Conservation (phyloP, 1,140 invertebrate genomes). For the Drosophila simulans region DNA sequence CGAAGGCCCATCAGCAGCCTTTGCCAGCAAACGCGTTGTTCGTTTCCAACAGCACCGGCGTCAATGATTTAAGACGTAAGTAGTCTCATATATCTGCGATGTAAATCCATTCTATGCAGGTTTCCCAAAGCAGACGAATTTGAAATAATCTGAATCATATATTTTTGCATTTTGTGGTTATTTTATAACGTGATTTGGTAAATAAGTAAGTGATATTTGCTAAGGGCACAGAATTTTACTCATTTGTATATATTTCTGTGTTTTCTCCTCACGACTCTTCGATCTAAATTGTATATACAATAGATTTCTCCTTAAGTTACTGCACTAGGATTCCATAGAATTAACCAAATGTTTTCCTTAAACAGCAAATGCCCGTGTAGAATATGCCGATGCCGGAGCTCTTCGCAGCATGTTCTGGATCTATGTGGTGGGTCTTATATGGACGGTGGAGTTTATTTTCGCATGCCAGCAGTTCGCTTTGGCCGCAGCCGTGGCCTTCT, state of each 20-base stretch:
- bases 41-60: constrained; percentile 32
- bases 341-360: constrained; percentile 21
- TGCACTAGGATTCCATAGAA: background rate
- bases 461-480: constrained; percentile 96
- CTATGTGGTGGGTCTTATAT: constrained; percentile 94
- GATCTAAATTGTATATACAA: constrained; percentile 48
- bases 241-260: constrained; percentile 32
- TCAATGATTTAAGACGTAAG: constrained; percentile 65
- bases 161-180: constrained; percentile 29
- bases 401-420: constrained; percentile 96
- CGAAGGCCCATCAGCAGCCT: constrained; percentile 37
- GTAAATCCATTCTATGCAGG: background rate
- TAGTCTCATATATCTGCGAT: background rate
- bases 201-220: constrained; percentile 52
- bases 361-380: constrained; percentile 87
- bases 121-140: background rate
- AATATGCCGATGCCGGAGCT: constrained; percentile 89
- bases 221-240: constrained; percentile 23
- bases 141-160: constrained; percentile 22
- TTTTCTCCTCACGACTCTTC: constrained; percentile 11
- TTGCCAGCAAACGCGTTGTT: constrained; percentile 51
- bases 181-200: constrained; percentile 21
- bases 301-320: background rate
- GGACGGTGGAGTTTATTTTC: constrained; percentile 95
- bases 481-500: constrained; percentile 93